Conservation (phyloP, 2,797 vertebrate species). For the Acanthiza pusilla region DNA sequence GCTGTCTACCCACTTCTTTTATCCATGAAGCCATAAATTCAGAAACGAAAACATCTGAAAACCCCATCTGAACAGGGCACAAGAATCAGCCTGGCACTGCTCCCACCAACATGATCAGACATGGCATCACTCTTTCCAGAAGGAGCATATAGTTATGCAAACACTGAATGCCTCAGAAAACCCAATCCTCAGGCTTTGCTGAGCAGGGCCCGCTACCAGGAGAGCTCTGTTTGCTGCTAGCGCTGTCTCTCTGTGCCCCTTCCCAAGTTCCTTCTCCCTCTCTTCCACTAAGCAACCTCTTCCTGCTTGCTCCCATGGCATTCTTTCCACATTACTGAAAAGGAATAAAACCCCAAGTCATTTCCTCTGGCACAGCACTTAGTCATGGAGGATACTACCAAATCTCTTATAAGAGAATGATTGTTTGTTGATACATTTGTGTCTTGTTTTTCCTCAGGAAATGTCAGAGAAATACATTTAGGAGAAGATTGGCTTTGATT, state of each 20-base stretch:
- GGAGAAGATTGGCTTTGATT: background rate
- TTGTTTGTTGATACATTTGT: background rate
- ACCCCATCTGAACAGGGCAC: background rate
- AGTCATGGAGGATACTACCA: background rate
- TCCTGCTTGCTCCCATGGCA: background rate
- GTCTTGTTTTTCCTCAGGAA: background rate
- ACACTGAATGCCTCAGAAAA: background rate
- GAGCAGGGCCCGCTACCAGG: background rate
- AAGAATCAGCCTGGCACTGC: background rate
- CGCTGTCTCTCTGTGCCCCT: background rate
- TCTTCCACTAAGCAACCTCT: background rate
- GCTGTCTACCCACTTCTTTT: background rate
- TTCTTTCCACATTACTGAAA: slow-evolving; percentile 45
- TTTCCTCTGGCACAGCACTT: slow-evolving; percentile 14
- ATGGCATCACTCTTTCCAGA: background rate
- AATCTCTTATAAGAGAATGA: background rate
- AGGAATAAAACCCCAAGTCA: slow-evolving; percentile 24
- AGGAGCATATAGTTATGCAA: background rate
- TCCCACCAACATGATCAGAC: background rate
- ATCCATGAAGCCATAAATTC: background rate
- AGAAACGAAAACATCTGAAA: background rate
- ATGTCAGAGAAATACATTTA: background rate
- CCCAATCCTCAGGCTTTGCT: background rate
- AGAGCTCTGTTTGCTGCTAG: background rate
- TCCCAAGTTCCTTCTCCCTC: background rate